Percentiles rank a stretch among this genome's conserved stretches.
Conservation (phyloP, 2,888 invertebrate species). For the Scaeva pyrastri region DNA sequence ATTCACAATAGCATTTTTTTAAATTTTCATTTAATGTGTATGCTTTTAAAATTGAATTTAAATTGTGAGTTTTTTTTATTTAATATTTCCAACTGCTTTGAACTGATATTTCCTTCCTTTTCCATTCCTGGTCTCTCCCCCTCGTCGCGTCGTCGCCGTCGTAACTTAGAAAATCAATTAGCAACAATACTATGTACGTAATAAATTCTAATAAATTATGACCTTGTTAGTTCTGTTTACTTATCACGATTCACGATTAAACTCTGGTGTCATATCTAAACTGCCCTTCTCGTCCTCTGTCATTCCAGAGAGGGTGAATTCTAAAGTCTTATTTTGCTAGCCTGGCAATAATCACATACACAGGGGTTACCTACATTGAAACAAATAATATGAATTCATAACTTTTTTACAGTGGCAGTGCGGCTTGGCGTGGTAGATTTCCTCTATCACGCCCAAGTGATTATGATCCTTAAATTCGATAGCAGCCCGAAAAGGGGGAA, state of each 20-base stretch:
- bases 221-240: slow-evolving; percentile 74
- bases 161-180: slow-evolving; percentile 52
- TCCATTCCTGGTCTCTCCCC: no score
- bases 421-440: slow-evolving; percentile 59
- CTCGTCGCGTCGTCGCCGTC: no score
- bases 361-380: slow-evolving; percentile 14
- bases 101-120: no score
- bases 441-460: slow-evolving; percentile 73
- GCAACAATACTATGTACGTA: slow-evolving; percentile 23
- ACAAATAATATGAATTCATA: slow-evolving; percentile 70
- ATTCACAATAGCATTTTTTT: no score
- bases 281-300: neutral
- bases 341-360: slow-evolving; percentile 18
- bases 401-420: slow-evolving; percentile 48
- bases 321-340: slow-evolving; percentile 33
- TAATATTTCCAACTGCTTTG: no score
- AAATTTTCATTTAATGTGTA: no score
- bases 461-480: slow-evolving; percentile 73
- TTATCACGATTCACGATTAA: slow-evolving; percentile 65
- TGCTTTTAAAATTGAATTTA: no score
- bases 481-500: slow-evolving; percentile 43
- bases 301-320: slow-evolving; percentile 44
- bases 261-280: slow-evolving; percentile 66
- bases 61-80: no score
- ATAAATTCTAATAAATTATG: slow-evolving; percentile 64